phyloP scores from a whole-genome alignment of 1,140 invertebrate species.

The Teleopsis dalmanni region DNA sequence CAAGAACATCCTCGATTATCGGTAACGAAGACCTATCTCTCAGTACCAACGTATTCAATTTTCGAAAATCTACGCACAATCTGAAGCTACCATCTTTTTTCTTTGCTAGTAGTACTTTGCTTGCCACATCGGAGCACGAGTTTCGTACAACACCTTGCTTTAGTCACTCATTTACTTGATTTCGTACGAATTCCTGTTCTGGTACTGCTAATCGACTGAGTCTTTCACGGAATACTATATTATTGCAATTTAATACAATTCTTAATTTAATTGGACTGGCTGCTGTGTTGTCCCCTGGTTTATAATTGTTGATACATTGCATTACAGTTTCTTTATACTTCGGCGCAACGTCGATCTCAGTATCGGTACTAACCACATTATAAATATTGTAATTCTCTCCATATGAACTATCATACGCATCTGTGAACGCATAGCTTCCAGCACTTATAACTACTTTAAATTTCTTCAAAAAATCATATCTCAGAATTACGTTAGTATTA shows the following conservation, averaged over 20 bases:
- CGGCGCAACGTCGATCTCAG: neutral
- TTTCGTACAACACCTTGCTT: slow-evolving; percentile 17
- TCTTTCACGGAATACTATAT: slow-evolving; percentile 20
- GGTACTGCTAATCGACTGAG: slow-evolving; percentile 25
- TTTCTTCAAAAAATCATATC: slow-evolving; percentile 4
- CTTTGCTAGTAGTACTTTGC: slow-evolving; percentile 22
- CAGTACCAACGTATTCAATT: slow-evolving; percentile 16
- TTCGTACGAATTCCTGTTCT: slow-evolving; percentile 26
- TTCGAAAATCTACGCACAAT: slow-evolving; percentile 22
- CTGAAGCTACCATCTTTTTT: slow-evolving; percentile 20
- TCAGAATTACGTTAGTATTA: neutral
- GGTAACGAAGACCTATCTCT: slow-evolving; percentile 32
- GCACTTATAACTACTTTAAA: slow-evolving; percentile 2
- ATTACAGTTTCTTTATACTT: slow-evolving; percentile 3
- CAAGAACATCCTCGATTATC: slow-evolving; percentile 44
- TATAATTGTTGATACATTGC: slow-evolving; percentile 10
- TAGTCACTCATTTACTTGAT: slow-evolving; percentile 44
- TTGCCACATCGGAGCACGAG: slow-evolving; percentile 25
- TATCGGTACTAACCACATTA: neutral
- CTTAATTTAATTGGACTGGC: slow-evolving; percentile 4
- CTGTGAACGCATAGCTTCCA: neutral
- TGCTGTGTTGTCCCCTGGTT: neutral
- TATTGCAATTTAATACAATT: slow-evolving; percentile 1
- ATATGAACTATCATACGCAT: neutral
- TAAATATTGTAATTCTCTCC: neutral